Evolutionary conservation across 2,888 invertebrate genomes (phyloP), one percentile per base, ranked within the genome.

Genomic region (Trichacis sp.): DNA sequence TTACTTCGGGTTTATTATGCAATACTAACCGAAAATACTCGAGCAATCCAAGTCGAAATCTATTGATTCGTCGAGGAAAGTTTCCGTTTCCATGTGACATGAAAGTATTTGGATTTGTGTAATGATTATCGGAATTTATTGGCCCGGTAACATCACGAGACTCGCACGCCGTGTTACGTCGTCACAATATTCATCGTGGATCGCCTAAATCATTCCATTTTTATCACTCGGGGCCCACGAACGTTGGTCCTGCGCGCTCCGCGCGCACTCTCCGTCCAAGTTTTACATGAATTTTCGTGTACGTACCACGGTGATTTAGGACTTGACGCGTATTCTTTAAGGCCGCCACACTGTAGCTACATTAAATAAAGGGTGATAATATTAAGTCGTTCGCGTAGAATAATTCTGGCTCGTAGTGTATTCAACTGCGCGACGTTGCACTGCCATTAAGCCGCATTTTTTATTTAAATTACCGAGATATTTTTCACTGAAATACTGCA

Each of bases 301-400:
- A 70, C 68, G 77, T 77, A 77, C 77, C 77, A 74, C 70, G 71
- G 73, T 77, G 76, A 78, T 78, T 77, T 77, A 78, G 70, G 55
- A 58, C 63, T 71, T 70, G 73, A 73, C 72, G 53, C 69, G 55
- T 38, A 38, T 40, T 51, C 38, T 15, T 30, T 33, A 1, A 40
- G 40, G 14, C 42, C 14, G 51, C 17, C 51, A 24, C 42, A 40
- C 42, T 43, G 18, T 43, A 18, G 9, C 20, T 1, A 12, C 19
- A 19, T 19, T 43, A 18, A 43, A 17, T 43, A 18, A 17, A 43
- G 18, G 43, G n/a, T 15, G 18, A 43, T 43, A 17, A 19, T 43
- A 43, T 43, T 43, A 19, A 43, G 43, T 43, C 43, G n/a, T 43
- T 43, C 42, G 42, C 42, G 42, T 42, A 18, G 2, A n/a, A 6